Evolutionary conservation across 1,140 invertebrate species (phyloP), one percentile per base, ranked within the genome.

Genomic region (Conus betulinus): DNA sequence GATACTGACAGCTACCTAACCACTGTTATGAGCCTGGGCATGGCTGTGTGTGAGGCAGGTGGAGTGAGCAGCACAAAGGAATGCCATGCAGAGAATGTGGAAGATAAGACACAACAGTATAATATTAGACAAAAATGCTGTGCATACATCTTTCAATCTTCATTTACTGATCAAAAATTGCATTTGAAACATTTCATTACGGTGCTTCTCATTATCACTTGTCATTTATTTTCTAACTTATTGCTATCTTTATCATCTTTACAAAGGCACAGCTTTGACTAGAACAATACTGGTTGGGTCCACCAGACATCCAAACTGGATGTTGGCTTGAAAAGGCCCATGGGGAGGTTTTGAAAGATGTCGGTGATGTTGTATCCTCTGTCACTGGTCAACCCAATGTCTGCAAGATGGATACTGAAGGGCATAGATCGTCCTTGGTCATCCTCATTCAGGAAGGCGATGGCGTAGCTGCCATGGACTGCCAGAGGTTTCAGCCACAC

Each of bases 281-380:
- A 85, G 17, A 39, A 63, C 23, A 57, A 93, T 93, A 90, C 98
- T 98, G 94, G 98, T 98, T 91, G 98, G 98, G 95, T 99, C 98
- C 4, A 99, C 98, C 96, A 98, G 97, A 98, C 97, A 96, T 98
- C 98, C 91, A 99, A 98, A 94, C 97, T 97, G 27, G 98, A 98
- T 93, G 97, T 97, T 1, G 98, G 97, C 52, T 97, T 97, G 63
- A 98, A 95, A 84, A 97, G 96, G 81, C 98, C 98, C 92, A 93
- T 89, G n/a, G 57, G 53, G 76, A 89, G 89, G 15, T 89, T 91
- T 25, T 91, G 89, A 90, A 95, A 94, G 20, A 92, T 88, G 84
- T 94, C 98, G 95, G 98, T 97, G 79, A 99, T 97, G 95, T 96
- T 96, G 94, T 99, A 99, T 88, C 98, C 98, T 89, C 96, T 96